Conservation (phyloP, 2,888 invertebrate genomes). For the Herminia tarsipennalis region DNA sequence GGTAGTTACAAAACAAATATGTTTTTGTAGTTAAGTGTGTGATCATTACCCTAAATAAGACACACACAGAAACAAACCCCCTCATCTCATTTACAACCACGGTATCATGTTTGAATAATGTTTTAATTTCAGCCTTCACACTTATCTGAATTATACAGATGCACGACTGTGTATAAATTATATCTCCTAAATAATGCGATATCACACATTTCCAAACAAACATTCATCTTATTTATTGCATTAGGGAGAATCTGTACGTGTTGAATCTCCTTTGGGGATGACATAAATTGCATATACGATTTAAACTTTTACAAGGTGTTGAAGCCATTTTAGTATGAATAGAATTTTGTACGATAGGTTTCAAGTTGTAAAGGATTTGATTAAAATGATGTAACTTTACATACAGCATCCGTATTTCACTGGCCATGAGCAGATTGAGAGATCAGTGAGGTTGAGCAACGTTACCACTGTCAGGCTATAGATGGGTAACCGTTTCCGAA, state of each 20-base stretch:
- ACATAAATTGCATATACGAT: background rate
- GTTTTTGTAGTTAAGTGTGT: no score
- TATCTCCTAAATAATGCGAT: constrained; percentile 1
- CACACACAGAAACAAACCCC: no score
- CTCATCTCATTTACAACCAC: background rate
- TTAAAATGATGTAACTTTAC: no score
- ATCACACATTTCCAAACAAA: background rate
- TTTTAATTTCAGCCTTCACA: background rate
- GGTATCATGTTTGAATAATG: background rate
- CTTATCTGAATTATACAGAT: background rate
- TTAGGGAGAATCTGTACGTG: constrained; percentile 2
- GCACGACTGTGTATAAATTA: constrained; percentile 1
- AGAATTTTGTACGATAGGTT: background rate
- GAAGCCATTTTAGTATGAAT: background rate
- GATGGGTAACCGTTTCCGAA: no score
- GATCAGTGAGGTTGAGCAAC: no score
- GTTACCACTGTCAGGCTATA: no score
- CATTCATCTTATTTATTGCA: constrained; percentile 9
- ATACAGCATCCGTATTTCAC: no score
- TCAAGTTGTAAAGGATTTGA: no score
- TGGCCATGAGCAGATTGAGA: no score
- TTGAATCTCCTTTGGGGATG: background rate
- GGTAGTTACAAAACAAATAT: no score
- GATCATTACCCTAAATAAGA: no score
- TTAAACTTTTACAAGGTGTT: background rate